A percentile compares a stretch with the other conserved stretches of the same genome.
phyloP scores from a whole-genome alignment of 2,888 invertebrate genomes.

The Euplexia lucipara region DNA sequence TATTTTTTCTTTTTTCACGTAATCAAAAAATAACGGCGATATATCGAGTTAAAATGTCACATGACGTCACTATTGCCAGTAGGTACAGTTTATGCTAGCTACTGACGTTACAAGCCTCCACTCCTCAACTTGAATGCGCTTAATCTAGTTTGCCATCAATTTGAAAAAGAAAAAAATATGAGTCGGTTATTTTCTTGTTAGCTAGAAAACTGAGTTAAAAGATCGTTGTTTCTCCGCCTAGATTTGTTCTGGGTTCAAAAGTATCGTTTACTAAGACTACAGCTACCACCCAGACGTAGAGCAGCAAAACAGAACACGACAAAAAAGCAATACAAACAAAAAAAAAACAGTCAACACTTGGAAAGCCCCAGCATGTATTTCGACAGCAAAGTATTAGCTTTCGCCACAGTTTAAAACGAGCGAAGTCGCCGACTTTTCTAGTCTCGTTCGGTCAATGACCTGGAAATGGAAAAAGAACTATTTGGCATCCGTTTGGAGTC shows the following conservation, averaged over 20 bases:
- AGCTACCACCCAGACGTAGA: background rate
- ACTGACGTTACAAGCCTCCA: no score
- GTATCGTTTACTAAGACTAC: background rate
- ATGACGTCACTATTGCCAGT: no score
- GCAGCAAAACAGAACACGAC: slow-evolving; percentile 1
- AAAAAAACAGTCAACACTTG: slow-evolving; percentile 47
- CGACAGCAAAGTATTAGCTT: slow-evolving; percentile 55
- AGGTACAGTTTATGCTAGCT: no score
- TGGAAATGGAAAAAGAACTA: slow-evolving; percentile 71
- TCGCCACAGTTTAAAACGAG: slow-evolving; percentile 65
- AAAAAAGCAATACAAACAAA: slow-evolving; percentile 26
- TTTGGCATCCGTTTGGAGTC: slow-evolving; percentile 74
- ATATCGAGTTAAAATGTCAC: no score
- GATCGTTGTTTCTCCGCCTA: no score
- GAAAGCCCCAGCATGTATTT: slow-evolving; percentile 54
- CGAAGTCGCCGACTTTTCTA: slow-evolving; percentile 70
- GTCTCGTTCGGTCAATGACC: slow-evolving; percentile 70
- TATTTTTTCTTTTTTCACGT: no score
- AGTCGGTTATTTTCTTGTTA: no score
- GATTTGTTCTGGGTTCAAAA: background rate
- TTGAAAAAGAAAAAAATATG: no score
- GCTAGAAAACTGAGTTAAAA: no score
- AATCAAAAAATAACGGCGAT: no score
- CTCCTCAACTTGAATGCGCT: no score
- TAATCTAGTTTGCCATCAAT: no score